These are phyloP conservation scores for Sicus ferrugineus DNA, from an alignment of 2,888 invertebrate species.

Conservation along the genomic window DNA sequence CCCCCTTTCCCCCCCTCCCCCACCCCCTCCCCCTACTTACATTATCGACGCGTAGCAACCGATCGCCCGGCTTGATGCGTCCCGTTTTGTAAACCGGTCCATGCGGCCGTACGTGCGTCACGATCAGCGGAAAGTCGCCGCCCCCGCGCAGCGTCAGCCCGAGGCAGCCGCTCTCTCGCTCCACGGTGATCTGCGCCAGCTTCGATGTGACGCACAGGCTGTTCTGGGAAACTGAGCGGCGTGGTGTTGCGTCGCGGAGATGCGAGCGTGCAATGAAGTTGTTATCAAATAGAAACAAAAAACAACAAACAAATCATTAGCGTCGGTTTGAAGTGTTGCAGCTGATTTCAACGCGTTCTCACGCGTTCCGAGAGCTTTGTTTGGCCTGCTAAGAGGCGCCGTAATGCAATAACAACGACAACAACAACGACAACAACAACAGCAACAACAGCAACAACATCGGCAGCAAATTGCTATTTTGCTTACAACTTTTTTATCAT, in stretches of 20 bases:
- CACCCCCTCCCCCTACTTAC: slow-evolving; percentile 67
- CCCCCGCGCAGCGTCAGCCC: slow-evolving; percentile 90
- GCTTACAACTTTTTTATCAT: too few species aligned
- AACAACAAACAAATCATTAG: slow-evolving; percentile 13
- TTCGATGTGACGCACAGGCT: slow-evolving; percentile 79
- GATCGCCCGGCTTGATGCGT: slow-evolving; percentile 88
- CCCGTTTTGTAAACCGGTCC: slow-evolving; percentile 92
- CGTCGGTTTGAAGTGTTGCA: slow-evolving; percentile 16
- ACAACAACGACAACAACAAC: not conserved
- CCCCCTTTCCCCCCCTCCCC: too few species aligned
- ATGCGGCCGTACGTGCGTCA: slow-evolving; percentile 87
- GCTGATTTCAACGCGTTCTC: not conserved
- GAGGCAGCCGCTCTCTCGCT: slow-evolving; percentile 81
- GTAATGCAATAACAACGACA: not conserved
- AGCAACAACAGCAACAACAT: not conserved
- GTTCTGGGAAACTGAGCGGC: slow-evolving; percentile 74
- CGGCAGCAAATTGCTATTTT: too few species aligned
- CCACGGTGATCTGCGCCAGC: slow-evolving; percentile 80
- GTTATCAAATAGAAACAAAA: slow-evolving; percentile 4
- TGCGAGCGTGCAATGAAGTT: slow-evolving; percentile 27
- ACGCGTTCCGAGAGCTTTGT: not conserved
- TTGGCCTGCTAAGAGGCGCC: not conserved
- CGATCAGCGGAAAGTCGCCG: slow-evolving; percentile 80
- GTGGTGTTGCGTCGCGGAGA: too few species aligned
- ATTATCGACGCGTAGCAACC: slow-evolving; percentile 86